Conservation (phyloP, 2,113 vertebrate genomes). For the Thryonomys swinderianus region DNA sequence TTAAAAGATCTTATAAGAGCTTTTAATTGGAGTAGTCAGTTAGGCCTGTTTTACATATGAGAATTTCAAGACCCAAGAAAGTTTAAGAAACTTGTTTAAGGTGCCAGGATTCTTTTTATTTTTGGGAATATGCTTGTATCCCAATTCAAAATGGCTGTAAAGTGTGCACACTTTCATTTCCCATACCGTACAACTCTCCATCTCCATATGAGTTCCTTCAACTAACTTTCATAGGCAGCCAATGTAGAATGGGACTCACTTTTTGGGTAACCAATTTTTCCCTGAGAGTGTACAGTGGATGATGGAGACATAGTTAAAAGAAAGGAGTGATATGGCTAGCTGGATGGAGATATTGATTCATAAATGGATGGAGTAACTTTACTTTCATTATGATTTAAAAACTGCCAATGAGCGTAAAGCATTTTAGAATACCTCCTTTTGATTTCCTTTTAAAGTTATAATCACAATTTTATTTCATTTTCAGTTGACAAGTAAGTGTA, state of each 20-base stretch:
- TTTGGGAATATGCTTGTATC: background rate
- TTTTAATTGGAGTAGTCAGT: background rate
- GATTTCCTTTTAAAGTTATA: background rate
- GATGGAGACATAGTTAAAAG: background rate
- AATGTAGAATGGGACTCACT: background rate
- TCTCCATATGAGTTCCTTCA: background rate
- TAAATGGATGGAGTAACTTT: background rate
- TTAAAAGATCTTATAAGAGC: background rate
- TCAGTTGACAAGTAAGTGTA: background rate
- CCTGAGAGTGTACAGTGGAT: background rate
- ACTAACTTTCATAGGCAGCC: background rate
- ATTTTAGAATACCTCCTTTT: background rate
- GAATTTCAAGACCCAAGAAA: background rate
- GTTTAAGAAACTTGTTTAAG: background rate
- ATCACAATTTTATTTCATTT: background rate
- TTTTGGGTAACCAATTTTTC: background rate
- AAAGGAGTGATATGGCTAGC: background rate
- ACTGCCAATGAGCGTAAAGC: background rate
- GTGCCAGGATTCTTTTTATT: background rate
- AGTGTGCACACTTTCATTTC: background rate
- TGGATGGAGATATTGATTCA: background rate
- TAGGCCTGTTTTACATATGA: background rate
- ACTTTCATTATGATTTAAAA: background rate
- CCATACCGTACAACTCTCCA: accelerated
- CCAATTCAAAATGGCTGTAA: background rate